Evolutionary conservation across 2,797 vertebrate species (phyloP), one percentile per base, ranked within the genome.

Genomic region (Prunella strophiata): DNA sequence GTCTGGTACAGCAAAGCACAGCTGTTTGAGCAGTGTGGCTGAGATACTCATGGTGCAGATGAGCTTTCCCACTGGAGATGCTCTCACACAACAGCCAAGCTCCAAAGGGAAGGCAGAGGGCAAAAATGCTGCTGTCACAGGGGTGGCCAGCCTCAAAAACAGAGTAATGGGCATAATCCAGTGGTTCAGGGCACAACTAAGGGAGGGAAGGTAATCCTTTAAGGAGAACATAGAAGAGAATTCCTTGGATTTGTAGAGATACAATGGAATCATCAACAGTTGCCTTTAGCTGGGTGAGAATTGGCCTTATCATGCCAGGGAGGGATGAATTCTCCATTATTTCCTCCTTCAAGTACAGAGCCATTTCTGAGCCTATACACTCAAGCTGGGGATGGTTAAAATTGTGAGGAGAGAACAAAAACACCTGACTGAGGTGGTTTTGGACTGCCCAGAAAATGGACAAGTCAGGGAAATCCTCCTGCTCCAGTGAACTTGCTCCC

Each of bases 41-140:
- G 14, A 80, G 22, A 58, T 9, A 51, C 21, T 71, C 38, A 1
- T 12, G 17, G 20, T 7, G 13, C 0, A 32, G 18, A 20, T 9
- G 40, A 42, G 3, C 16, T 63, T 79, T 67, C n/a, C 29, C 34
- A 1, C 1, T n/a, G 65, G 75, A 79, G 78, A 32, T 50, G 55
- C 27, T 55, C 52, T 45, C 59, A n/a, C 40, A 17, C 40, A 32
- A 11, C 0, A 45, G 14, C 32, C 34, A 34, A 48, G 26, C 22
- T 47, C 43, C 40, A 67, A 74, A 74, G 58, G 59, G 73, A 84
- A 91, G 59, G 63, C 48, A 68, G 45, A 67, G 7, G 19, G 57
- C 20, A 83, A 82, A 82, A 77, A 71, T 9, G 19, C 45, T 68
- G 4, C 73, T 30, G 42, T 15, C 23, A 20, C 32, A 36, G 80